Percentiles rank a stretch among this genome's conserved stretches.
Evolutionary conservation across 2,888 invertebrate genomes (phyloP).

Genomic region (Amblyjoppa fuscipennis): DNA sequence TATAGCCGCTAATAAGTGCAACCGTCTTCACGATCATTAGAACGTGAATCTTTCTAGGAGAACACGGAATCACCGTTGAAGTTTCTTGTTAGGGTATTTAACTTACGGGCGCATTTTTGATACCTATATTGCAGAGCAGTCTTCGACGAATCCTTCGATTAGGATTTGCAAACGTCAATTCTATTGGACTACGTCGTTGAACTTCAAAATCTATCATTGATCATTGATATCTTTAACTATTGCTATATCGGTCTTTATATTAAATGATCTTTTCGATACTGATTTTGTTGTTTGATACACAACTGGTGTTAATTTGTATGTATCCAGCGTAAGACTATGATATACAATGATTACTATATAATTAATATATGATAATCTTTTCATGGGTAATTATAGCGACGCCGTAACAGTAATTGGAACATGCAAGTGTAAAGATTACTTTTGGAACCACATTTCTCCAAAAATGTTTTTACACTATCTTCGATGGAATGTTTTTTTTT

Average conservation of each 20-base stretch:
- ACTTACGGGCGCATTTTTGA: background rate
- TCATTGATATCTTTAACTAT: background rate
- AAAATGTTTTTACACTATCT: background rate
- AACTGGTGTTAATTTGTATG: background rate
- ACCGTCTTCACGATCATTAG: slow-evolving; percentile 48
- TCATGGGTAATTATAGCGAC: background rate
- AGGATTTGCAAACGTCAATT: too few relatives aligned
- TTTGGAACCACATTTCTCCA: background rate
- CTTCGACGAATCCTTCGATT: too few relatives aligned
- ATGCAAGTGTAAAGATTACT: background rate
- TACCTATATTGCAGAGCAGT: background rate
- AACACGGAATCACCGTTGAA: background rate
- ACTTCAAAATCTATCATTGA: too few relatives aligned
- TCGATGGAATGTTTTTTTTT: background rate
- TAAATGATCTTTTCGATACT: background rate
- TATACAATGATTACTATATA: background rate
- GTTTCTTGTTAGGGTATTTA: background rate
- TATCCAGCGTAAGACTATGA: background rate
- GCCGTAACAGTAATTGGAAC: background rate
- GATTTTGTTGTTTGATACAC: background rate
- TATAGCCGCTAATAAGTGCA: slow-evolving; percentile 46
- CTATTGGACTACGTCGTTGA: too few relatives aligned
- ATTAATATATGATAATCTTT: background rate
- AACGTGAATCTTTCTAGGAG: slow-evolving; percentile 13
- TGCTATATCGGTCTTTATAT: background rate